Percentiles rank a stretch among this genome's conserved stretches.
These are phyloP conservation scores for Lepidocyrtoides sp. DNA, from an alignment of 2,888 invertebrate species.

Conservation along the genomic window DNA sequence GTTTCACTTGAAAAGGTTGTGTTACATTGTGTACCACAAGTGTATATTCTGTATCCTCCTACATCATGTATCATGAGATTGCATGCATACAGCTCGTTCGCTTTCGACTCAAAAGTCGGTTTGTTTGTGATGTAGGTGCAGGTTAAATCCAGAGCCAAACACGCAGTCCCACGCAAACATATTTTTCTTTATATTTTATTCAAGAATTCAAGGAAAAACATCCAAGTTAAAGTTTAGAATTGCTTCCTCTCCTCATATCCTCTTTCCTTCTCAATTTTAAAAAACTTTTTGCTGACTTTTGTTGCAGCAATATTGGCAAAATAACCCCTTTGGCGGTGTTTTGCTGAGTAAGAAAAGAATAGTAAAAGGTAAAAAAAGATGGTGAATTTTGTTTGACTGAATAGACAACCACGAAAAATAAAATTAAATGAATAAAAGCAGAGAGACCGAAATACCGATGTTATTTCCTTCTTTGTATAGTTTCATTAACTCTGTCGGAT, in stretches of 20 bases:
- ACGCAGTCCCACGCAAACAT: not conserved
- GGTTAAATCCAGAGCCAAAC: not conserved
- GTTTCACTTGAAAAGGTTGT: conserved; percentile 33
- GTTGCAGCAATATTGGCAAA: conserved; percentile 23
- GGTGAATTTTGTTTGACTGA: not conserved
- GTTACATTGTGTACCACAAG: not conserved
- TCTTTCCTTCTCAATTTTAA: not conserved
- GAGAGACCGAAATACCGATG: conserved; percentile 39
- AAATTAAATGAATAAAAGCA: not conserved
- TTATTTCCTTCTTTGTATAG: conserved; percentile 35
- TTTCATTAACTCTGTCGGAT: conserved; percentile 61
- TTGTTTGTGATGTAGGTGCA: not conserved
- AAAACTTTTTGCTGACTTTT: conserved; percentile 9
- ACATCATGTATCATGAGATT: no score
- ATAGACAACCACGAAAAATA: not conserved
- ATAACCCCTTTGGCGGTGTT: conserved; percentile 34
- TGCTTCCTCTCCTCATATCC: conserved; percentile 25
- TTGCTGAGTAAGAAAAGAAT: conserved; percentile 78
- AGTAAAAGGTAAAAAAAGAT: conserved; percentile 14
- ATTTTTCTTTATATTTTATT: not conserved
- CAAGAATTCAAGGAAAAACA: not conserved
- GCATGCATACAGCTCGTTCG: not conserved
- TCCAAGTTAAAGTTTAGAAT: not conserved
- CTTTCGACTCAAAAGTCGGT: not conserved
- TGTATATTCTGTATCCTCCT: not conserved